These are phyloP conservation scores for Hyles lineata DNA, from an alignment of 2,888 invertebrate species.

Conservation along the genomic window DNA sequence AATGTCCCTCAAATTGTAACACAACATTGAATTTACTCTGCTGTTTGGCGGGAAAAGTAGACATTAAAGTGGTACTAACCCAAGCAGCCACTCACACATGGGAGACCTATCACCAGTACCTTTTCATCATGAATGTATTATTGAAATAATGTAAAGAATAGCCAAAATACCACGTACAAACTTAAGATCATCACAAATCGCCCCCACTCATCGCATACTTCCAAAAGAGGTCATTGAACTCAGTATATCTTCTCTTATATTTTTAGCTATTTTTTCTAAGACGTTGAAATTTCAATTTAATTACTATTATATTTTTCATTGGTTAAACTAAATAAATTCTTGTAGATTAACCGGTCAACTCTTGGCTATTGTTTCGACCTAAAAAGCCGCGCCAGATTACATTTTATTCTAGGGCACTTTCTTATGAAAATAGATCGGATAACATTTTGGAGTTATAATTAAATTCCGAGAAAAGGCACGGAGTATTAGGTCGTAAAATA, in stretches of 20 bases:
- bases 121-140: neutral
- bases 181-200: neutral
- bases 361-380: neutral
- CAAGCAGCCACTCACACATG: too few species aligned
- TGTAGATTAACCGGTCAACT: neutral
- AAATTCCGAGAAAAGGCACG: conserved; percentile 6
- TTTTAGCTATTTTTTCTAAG: neutral
- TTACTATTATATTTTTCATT: neutral
- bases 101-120: too few species aligned
- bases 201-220: neutral
- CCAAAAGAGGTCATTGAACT: neutral
- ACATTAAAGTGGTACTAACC: too few species aligned
- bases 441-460: neutral
- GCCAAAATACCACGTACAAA: neutral
- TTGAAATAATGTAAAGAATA: neutral
- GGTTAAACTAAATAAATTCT: neutral
- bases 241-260: neutral
- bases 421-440: neutral
- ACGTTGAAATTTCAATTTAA: neutral
- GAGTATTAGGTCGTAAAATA: neutral
- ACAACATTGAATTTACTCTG: too few species aligned
- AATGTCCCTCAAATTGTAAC: too few species aligned
- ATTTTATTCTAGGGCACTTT: neutral
- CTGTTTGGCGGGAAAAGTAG: too few species aligned
- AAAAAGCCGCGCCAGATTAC: conserved; percentile 2